Percentiles rank a stretch among this genome's conserved stretches.
phyloP scores from a whole-genome alignment of 2,113 vertebrate species.

The Psittacula cyanocephala region DNA sequence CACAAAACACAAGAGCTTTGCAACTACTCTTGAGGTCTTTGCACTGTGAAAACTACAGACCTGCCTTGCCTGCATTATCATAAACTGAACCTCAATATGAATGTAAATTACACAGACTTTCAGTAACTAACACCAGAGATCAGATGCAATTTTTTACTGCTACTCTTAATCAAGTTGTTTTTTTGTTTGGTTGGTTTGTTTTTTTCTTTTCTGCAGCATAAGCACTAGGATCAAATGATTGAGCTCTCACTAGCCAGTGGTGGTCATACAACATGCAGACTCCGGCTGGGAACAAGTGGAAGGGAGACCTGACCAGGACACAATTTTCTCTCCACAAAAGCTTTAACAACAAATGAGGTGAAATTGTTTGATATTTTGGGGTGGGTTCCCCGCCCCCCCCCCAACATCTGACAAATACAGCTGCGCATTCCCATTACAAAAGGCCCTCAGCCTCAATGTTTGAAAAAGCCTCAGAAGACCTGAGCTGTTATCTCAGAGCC shows the following conservation, averaged over 20 bases:
- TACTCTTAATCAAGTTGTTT: neutral
- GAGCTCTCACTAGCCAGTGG: neutral
- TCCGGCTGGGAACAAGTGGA: neutral
- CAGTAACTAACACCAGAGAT: neutral
- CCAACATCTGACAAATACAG: neutral
- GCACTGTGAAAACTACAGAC: neutral
- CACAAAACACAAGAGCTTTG: neutral
- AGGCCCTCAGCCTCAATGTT: neutral
- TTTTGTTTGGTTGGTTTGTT: neutral
- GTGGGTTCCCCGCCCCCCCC: rapidly evolving
- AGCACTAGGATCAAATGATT: neutral
- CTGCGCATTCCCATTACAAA: neutral
- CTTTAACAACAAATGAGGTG: neutral
- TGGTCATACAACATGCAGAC: neutral
- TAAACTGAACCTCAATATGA: neutral
- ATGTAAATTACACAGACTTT: neutral
- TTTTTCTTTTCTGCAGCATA: neutral
- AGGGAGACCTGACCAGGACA: neutral
- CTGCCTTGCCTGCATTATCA: neutral
- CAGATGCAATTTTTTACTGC: neutral
- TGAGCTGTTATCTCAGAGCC: neutral
- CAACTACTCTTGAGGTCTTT: neutral
- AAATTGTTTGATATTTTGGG: neutral
- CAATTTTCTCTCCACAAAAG: neutral
- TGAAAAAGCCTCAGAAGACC: neutral